Base-by-base conservation (phyloP, 2,797 vertebrate genomes). In the Spea hammondii region DNA sequence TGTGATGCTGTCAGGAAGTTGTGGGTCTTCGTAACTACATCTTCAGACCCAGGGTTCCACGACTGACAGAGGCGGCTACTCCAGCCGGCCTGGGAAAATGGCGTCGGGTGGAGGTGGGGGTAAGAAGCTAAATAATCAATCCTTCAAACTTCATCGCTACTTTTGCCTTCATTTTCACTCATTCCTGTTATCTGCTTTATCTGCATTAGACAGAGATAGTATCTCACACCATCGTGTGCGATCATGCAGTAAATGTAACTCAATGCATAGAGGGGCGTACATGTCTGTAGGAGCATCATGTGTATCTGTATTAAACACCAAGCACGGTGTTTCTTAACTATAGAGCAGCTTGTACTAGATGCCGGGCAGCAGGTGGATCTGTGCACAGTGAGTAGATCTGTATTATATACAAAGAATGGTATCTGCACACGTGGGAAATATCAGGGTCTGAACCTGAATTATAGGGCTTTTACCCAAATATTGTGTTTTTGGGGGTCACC, bases 1-100 rank as follows among this genome's bases (percentile, higher is more conserved):
- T 82, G 69, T 76, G 70, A 74, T 79, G 47, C 54, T 82, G 64
- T 73, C 74, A 82, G 79, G 79, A 82, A 82, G 74, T 44, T 82
- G 79, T 64, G 79, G 79, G 54, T 77, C 74, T 82, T 54, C 77
- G 79, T 48, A 66, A 73, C 68, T 77, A 54, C 55, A 73, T 69
- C 70, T 72, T 12, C 59, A 72, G 51, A 77, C 79, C 32, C 75
- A 7, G 49, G 74, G 74, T 73, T 82, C 65, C 70, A 77, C 64
- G 73, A 76, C 60, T 70, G 65, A 70, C 68, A 77, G 74, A 55
- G 79, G 74, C 55, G 65, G 55, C 70, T 45, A 62, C 64, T 64
- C 53, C 55, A 64, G 7, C 70, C 49, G 69, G 74, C 70, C 69
- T 77, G 70, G 70, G 32, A 81, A 68, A n/a, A 82, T 82, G 79